Evolutionary conservation across 2,113 vertebrate species (phyloP).

Genomic region (Scolopax mira): DNA sequence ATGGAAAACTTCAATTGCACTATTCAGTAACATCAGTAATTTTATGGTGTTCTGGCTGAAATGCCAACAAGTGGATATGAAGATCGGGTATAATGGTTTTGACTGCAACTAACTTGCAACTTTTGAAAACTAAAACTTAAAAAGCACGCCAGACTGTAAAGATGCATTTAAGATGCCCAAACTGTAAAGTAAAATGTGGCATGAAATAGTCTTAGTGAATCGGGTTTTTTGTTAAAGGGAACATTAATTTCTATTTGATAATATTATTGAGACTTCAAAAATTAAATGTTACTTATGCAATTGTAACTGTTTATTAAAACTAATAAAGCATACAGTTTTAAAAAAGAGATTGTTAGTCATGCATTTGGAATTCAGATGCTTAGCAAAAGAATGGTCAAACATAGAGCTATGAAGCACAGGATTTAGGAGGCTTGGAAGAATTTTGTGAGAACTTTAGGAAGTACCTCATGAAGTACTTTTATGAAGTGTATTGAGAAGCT

Average conservation of each 20-base stretch:
- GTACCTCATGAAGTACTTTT: neutral
- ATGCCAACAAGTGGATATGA: neutral
- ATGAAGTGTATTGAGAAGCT: neutral
- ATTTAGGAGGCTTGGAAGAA: neutral
- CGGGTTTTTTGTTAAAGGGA: neutral
- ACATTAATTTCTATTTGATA: neutral
- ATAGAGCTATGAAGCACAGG: neutral
- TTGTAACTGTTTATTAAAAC: neutral
- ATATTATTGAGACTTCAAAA: neutral
- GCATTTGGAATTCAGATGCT: neutral
- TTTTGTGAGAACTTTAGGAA: neutral
- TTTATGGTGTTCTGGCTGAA: neutral
- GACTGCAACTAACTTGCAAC: neutral
- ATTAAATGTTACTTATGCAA: neutral
- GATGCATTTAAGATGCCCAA: neutral
- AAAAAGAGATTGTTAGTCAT: neutral
- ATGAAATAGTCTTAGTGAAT: neutral
- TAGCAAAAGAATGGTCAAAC: neutral
- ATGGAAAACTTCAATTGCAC: neutral
- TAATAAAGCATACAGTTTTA: neutral
- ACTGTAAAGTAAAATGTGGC: neutral
- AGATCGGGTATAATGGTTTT: neutral
- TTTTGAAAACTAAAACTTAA: neutral
- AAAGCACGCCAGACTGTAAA: neutral
- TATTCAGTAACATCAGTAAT: neutral